Evolutionary conservation across 2,797 vertebrate species (phyloP).

Genomic region (Fistularia commersonii): DNA sequence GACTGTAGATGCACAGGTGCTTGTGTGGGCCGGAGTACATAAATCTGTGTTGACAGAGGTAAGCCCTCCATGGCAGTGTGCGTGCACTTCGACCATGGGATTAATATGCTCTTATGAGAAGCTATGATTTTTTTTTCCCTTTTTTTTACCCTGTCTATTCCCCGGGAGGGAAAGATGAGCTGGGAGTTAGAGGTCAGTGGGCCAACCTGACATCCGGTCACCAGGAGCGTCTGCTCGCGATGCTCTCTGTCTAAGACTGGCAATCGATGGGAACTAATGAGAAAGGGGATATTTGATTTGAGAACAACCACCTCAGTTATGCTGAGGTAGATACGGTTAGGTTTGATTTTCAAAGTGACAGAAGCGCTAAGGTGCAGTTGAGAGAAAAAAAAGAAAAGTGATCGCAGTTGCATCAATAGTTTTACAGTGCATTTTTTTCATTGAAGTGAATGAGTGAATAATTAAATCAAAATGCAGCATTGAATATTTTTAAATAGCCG

Average conservation of each 20-base stretch:
- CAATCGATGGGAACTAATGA: constrained; percentile 42
- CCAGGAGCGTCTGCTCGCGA: constrained; percentile 34
- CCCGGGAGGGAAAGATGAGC: constrained; percentile 55
- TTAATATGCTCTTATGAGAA: constrained; percentile 64
- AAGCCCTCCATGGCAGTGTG: constrained; percentile 37
- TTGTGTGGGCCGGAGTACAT: constrained; percentile 34
- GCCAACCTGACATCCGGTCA: constrained; percentile 48
- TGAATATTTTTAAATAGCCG: too few species aligned
- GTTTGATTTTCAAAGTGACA: too few species aligned
- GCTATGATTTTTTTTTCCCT: too few species aligned
- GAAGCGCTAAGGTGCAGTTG: too few species aligned
- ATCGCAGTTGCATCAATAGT: too few species aligned
- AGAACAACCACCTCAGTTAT: constrained; percentile 25
- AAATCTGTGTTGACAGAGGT: constrained; percentile 47
- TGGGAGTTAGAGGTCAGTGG: constrained; percentile 58
- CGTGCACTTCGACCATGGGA: constrained; percentile 43
- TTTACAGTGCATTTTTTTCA: too few species aligned
- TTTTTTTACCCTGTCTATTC: constrained; percentile 44
- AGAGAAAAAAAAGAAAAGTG: too few species aligned
- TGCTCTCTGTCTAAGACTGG: constrained; percentile 47
- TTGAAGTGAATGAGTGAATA: too few species aligned
- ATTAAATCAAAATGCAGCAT: too few species aligned
- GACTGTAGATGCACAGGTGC: constrained; percentile 19
- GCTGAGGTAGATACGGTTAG: too few species aligned
- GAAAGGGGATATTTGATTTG: constrained; percentile 34